Conservation (phyloP, 2,888 invertebrate genomes). For the Chloroclysta siterata region DNA sequence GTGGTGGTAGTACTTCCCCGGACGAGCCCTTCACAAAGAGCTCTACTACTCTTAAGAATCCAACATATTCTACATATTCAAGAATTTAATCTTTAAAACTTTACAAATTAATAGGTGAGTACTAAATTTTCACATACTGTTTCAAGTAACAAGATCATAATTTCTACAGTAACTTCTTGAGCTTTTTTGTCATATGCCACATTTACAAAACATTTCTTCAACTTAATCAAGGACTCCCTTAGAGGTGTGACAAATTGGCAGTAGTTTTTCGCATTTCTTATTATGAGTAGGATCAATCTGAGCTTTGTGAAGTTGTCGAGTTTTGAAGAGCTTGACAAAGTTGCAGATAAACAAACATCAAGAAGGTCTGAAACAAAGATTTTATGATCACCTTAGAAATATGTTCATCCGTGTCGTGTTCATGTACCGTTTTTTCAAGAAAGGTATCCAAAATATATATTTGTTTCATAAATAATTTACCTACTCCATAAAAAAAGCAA, state of each 20-base stretch:
- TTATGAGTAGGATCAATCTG: conserved; percentile 69
- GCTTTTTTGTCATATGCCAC: conserved; percentile 67
- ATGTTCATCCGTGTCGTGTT: too few relatives aligned
- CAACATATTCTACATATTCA: too few relatives aligned
- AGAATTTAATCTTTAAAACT: too few relatives aligned
- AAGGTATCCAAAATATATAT: too few relatives aligned
- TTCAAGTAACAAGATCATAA: conserved; percentile 64
- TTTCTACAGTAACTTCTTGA: conserved; percentile 71
- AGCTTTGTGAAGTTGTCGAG: conserved; percentile 73
- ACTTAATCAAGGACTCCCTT: conserved; percentile 60
- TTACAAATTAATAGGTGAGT: too few relatives aligned
- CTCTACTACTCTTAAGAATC: too few relatives aligned
- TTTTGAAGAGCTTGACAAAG: conserved; percentile 57
- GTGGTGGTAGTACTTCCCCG: too few relatives aligned
- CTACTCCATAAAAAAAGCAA: too few relatives aligned
- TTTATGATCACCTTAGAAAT: too few relatives aligned
- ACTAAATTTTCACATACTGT: conserved; percentile 51
- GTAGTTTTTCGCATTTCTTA: conserved; percentile 71
- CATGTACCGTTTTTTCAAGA: too few relatives aligned
- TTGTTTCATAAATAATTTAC: too few relatives aligned
- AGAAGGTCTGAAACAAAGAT: conserved; percentile 64
- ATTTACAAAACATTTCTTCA: conserved; percentile 62
- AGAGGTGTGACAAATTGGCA: conserved; percentile 70
- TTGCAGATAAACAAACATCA: conserved; percentile 61
- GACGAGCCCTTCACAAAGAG: too few relatives aligned